Percentiles rank a stretch among this genome's conserved stretches.
Conservation (phyloP, 2,113 vertebrate species). For the Puntigrus tetrazona region DNA sequence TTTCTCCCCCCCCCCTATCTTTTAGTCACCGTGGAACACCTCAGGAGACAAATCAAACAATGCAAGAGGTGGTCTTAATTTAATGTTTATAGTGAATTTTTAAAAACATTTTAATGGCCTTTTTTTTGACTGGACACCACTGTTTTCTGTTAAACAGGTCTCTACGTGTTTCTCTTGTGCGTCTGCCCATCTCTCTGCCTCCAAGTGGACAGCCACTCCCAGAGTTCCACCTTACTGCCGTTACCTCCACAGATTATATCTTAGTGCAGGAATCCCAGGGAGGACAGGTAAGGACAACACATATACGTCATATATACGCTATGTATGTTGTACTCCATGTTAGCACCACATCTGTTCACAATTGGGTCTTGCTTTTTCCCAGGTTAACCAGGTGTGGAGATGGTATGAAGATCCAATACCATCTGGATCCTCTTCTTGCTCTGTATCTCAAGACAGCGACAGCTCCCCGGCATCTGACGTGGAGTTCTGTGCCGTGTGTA, state of each 20-base stretch:
- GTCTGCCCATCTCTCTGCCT: slow-evolving; percentile 48
- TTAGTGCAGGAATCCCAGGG: slow-evolving; percentile 44
- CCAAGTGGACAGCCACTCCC: slow-evolving; percentile 42
- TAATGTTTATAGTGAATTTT: too few species aligned
- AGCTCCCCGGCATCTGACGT: not conserved
- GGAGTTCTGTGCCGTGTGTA: slow-evolving; percentile 55
- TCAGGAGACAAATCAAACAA: not conserved
- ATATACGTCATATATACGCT: not conserved
- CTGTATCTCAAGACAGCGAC: not conserved
- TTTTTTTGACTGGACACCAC: not conserved
- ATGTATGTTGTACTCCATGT: not conserved
- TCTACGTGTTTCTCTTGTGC: slow-evolving; percentile 34
- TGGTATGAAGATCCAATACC: slow-evolving; percentile 17
- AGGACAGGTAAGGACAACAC: slow-evolving; percentile 41
- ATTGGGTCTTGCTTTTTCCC: not conserved
- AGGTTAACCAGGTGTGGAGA: slow-evolving; percentile 1
- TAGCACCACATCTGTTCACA: not conserved
- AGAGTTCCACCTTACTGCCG: slow-evolving; percentile 44
- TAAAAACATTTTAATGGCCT: too few species aligned
- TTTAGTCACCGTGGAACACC: not conserved
- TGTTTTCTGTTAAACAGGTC: slow-evolving; percentile 13
- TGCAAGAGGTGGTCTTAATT: not conserved
- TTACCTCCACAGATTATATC: slow-evolving; percentile 21
- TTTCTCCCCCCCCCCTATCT: not conserved
- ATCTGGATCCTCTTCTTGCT: not conserved